These are phyloP conservation scores for Dicerorhinus sumatrensis DNA, from an alignment of 2,113 vertebrate species.

Conservation along the genomic window DNA sequence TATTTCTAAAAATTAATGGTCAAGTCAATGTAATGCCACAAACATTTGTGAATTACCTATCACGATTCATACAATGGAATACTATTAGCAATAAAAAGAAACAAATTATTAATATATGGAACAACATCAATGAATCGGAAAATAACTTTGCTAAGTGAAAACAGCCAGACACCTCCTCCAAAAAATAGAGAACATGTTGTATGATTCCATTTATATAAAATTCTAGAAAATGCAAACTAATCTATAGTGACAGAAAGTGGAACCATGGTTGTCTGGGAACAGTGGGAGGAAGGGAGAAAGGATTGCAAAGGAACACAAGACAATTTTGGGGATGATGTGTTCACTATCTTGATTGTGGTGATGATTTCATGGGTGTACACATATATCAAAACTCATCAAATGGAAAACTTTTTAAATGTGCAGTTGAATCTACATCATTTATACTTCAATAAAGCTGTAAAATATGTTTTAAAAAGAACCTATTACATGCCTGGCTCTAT, in stretches of 20 bases:
- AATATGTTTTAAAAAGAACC: not conserved
- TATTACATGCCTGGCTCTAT: not conserved
- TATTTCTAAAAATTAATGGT: conserved; percentile 1
- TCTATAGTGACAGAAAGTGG: not conserved
- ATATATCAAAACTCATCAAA: not conserved
- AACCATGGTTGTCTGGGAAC: not conserved
- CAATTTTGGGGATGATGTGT: not conserved
- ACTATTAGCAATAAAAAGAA: not conserved
- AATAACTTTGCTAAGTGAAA: not conserved
- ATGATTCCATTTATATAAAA: not conserved
- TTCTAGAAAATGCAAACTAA: conserved; percentile 32
- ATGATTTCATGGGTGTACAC: not conserved
- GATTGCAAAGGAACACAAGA: not conserved
- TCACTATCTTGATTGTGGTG: not conserved
- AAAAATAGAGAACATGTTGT: not conserved
- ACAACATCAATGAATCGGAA: not conserved
- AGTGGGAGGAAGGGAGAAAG: not conserved
- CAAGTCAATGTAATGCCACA: not conserved
- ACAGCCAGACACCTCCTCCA: not conserved
- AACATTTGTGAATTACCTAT: not conserved
- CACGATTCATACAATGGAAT: not conserved
- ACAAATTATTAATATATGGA: not conserved
- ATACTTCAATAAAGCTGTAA: not conserved
- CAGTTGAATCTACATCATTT: not conserved
- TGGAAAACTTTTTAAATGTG: not conserved